Evolutionary conservation across 2,797 vertebrate genomes (phyloP), one percentile per base, ranked within the genome.

Genomic region (Paratrypauchen microcephalus): DNA sequence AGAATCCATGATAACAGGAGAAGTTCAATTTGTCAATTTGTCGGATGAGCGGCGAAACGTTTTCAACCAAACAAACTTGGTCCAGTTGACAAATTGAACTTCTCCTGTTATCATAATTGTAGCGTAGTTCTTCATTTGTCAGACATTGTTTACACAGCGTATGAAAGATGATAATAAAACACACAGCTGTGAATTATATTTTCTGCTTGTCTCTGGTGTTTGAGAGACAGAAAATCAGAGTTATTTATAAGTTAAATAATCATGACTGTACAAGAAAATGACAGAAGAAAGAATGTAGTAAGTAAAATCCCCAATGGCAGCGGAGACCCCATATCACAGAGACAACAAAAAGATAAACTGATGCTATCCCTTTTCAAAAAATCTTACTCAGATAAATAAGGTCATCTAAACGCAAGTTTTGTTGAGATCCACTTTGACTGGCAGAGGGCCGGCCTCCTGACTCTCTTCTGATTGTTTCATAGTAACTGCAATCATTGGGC

Each of bases 401-500:
- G 65, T 62, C 69, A 16, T 77, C 91, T 96, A 99, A 89, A 99
- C 92, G 19, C 92, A 84, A 18, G 96, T 97, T 87, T 96, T 96
- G 91, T 94, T 94, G 86, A 99, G 92, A 87, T 97, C 95, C n/a
- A 98, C 94, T 88, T 97, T 98, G 85, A 98, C 94, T 0, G 96
- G 96, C 79, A 97, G 94, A 0, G 95, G 95, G 48, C 94, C 96
- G 0, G 90, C 94, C 55, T 95, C 96, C 77, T 93, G 94, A 9
- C 76, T 72, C 4, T 94, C 89, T 8, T 90, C 94, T 0, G 90
- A 76, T 0, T 94, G 93, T 81, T 93, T 94, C 72, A 96, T 76
- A 26, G 94, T 83, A 68, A 97, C 91, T 0, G 95, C 88, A 15
- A 96, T 82, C 87, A 95, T 55, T 0, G 95, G 90, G 0, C 91